Percentiles rank a stretch among this genome's conserved stretches.
phyloP scores from a whole-genome alignment of 1,140 invertebrate genomes.

The Halyomorpha halys region DNA sequence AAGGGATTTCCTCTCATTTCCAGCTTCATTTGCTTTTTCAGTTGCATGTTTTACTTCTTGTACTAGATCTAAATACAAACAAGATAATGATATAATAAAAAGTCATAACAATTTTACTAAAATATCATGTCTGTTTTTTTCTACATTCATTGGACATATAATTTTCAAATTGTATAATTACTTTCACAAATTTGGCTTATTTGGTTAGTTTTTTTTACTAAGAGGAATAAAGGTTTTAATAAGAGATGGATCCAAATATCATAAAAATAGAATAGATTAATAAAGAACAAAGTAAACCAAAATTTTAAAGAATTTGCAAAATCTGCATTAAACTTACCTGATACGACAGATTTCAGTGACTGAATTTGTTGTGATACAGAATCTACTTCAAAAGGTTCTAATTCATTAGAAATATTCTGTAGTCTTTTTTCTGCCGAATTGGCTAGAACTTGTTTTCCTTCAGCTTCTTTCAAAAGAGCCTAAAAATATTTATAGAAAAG shows the following conservation, averaged over 20 bases:
- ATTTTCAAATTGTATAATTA: neutral
- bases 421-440: slow-evolving; percentile 73
- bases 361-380: slow-evolving; percentile 18
- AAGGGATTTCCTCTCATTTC: slow-evolving; percentile 59
- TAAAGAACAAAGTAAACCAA: no score
- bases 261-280: no score
- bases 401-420: slow-evolving; percentile 67
- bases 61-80: slow-evolving; percentile 52
- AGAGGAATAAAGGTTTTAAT: no score
- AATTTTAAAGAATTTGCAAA: no score
- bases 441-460: slow-evolving; percentile 69
- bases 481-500: slow-evolving; percentile 32
- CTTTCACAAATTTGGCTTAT: neutral
- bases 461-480: slow-evolving; percentile 68
- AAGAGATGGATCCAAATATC: no score
- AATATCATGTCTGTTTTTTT: no score
- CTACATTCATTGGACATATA: no score
- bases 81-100: no score
- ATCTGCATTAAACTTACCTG: slow-evolving; percentile 2
- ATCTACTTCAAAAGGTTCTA: slow-evolving; percentile 49
- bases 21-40: slow-evolving; percentile 51
- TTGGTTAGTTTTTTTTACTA: no score
- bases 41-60: slow-evolving; percentile 61
- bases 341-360: slow-evolving; percentile 7
- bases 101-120: no score